A percentile compares a stretch with the other conserved stretches of the same genome.
Evolutionary conservation across 2,888 invertebrate species (phyloP).

Genomic region (Lasioglossum oenotherae): DNA sequence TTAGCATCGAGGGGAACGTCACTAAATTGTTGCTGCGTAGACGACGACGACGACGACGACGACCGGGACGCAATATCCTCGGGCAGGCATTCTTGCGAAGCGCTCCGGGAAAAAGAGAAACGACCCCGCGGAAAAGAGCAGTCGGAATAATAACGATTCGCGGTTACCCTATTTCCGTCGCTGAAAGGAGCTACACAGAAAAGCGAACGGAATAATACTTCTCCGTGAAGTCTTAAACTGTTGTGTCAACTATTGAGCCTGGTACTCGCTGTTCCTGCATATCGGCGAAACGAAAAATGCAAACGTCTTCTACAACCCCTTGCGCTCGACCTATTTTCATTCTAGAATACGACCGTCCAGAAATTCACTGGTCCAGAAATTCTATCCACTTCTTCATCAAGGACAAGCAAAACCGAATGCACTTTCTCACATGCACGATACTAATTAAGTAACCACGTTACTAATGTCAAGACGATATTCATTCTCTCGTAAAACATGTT

Average conservation of each 20-base stretch:
- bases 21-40: neutral
- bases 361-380: neutral
- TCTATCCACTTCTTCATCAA: neutral
- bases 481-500: no score
- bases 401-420: no score
- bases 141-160: conserved; percentile 4
- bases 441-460: no score
- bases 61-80: neutral
- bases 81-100: neutral
- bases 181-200: neutral
- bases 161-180: neutral
- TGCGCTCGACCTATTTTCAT: neutral
- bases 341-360: neutral
- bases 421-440: no score
- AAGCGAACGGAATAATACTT: neutral
- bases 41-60: neutral
- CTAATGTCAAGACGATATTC: no score
- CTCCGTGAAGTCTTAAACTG: neutral
- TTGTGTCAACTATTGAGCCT: neutral
- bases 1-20: conserved; percentile 1
- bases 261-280: neutral
- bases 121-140: neutral
- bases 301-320: neutral
- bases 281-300: neutral
- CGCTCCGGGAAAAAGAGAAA: neutral